These are phyloP conservation scores for Conchocele bisecta DNA, from an alignment of 2,888 invertebrate species.

Conservation along the genomic window DNA sequence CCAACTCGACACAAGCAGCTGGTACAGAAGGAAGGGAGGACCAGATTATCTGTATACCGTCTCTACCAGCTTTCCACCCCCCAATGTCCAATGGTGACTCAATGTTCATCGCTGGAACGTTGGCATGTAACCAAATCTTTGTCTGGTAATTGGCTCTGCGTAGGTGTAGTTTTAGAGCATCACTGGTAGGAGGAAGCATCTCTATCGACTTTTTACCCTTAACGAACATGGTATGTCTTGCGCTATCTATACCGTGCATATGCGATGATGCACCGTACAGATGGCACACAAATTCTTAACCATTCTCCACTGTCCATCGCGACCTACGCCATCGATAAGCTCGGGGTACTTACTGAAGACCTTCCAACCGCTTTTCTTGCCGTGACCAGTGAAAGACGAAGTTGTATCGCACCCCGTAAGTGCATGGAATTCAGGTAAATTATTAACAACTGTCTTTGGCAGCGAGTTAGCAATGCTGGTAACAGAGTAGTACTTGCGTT, in stretches of 20 bases:
- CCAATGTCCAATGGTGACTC: constrained; percentile 1
- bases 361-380: constrained; percentile 48
- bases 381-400: constrained; percentile 21
- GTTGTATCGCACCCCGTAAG: constrained; percentile 31
- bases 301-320: constrained; percentile 12
- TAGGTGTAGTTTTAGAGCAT: constrained; percentile 34
- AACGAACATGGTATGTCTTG: constrained; percentile 8
- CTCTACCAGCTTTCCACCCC: constrained; percentile 6
- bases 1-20: constrained; percentile 24
- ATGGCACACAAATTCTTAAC: too few relatives aligned
- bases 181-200: constrained; percentile 28
- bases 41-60: constrained; percentile 29
- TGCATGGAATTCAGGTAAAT: constrained; percentile 13
- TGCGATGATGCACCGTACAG: too few relatives aligned
- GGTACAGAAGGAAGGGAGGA: constrained; percentile 30
- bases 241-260: constrained; percentile 9
- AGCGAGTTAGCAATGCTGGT: background rate
- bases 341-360: constrained; percentile 12
- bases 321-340: constrained; percentile 20
- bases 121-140: constrained; percentile 33
- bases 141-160: constrained; percentile 37
- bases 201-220: constrained; percentile 8
- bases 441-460: background rate
- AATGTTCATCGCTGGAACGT: constrained; percentile 1
- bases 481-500: background rate